Evolutionary conservation across 2,797 vertebrate species (phyloP).

Genomic region (Melanotaenia nigrans): DNA sequence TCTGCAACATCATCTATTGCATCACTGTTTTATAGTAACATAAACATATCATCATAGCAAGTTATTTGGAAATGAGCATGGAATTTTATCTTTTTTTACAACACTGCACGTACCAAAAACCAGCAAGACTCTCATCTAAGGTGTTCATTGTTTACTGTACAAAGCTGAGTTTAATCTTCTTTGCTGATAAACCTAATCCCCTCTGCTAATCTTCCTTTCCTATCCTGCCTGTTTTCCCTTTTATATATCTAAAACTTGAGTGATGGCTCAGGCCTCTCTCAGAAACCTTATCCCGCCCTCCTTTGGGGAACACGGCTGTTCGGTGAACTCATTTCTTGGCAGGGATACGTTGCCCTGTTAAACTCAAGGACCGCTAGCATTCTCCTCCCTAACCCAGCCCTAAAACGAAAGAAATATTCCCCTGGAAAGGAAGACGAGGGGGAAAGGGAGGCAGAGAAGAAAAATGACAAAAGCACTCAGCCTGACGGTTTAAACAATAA

Average conservation of each 20-base stretch:
- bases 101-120: neutral
- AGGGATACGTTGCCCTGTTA: slow-evolving; percentile 33
- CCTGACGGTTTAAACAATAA: slow-evolving; percentile 32
- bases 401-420: slow-evolving; percentile 30
- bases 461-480: slow-evolving; percentile 38
- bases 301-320: slow-evolving; percentile 54
- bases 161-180: slow-evolving; percentile 14
- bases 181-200: slow-evolving; percentile 12
- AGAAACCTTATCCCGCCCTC: slow-evolving; percentile 71
- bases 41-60: neutral
- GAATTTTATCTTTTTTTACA: neutral
- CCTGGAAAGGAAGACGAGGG: slow-evolving; percentile 31
- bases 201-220: slow-evolving; percentile 16
- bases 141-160: neutral
- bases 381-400: slow-evolving; percentile 43
- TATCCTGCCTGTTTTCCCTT: slow-evolving; percentile 20
- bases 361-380: slow-evolving; percentile 36
- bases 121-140: neutral
- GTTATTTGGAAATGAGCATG: neutral
- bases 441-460: slow-evolving; percentile 28
- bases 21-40: neutral
- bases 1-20: slow-evolving; percentile 5
- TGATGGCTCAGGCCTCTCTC: slow-evolving; percentile 22
- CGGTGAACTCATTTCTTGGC: slow-evolving; percentile 76
- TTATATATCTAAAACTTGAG: slow-evolving; percentile 38